Evolutionary conservation across 2,888 invertebrate genomes (phyloP).

Genomic region (Drosophila mercatorum): DNA sequence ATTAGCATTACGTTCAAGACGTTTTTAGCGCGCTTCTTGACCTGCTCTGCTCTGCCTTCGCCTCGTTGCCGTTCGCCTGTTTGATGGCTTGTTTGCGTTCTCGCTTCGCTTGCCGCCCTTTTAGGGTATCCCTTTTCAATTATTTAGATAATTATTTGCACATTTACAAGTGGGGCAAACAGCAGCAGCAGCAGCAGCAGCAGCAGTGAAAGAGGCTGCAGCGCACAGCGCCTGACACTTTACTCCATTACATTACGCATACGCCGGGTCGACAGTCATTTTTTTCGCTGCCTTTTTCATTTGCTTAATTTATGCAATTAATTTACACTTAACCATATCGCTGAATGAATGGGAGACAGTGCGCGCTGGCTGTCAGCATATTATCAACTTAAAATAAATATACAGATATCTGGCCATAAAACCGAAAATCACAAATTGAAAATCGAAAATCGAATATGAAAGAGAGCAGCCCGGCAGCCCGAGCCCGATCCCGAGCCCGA

Average conservation of each 20-base stretch:
- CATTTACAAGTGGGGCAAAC: slow-evolving; percentile 52
- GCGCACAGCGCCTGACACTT: background rate
- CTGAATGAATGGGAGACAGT: slow-evolving; percentile 4
- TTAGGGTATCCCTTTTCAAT: slow-evolving; percentile 68
- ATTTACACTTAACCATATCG: slow-evolving; percentile 70
- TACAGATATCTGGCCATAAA: slow-evolving; percentile 16
- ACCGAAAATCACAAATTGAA: slow-evolving; percentile 24
- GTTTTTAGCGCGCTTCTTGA: slow-evolving; percentile 35
- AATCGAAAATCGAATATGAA: slow-evolving; percentile 32
- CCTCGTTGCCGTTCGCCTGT: background rate
- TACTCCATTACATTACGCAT: slow-evolving; percentile 52
- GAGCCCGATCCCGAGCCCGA: background rate
- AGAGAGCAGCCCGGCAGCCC: slow-evolving; percentile 35
- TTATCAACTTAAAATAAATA: slow-evolving; percentile 67
- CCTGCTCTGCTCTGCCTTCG: slow-evolving; percentile 1
- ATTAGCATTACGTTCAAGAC: slow-evolving; percentile 43
- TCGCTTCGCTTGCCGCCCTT: slow-evolving; percentile 35
- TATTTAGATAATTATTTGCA: slow-evolving; percentile 80
- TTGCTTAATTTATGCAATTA: slow-evolving; percentile 78
- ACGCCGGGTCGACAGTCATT: slow-evolving; percentile 31
- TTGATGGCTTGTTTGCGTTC: slow-evolving; percentile 33
- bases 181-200: background rate
- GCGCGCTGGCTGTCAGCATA: slow-evolving; percentile 54
- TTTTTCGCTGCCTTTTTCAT: slow-evolving; percentile 47
- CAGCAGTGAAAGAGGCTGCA: background rate